phyloP scores from a whole-genome alignment of 2,797 vertebrate genomes.

The Chloroceryle amazona region DNA sequence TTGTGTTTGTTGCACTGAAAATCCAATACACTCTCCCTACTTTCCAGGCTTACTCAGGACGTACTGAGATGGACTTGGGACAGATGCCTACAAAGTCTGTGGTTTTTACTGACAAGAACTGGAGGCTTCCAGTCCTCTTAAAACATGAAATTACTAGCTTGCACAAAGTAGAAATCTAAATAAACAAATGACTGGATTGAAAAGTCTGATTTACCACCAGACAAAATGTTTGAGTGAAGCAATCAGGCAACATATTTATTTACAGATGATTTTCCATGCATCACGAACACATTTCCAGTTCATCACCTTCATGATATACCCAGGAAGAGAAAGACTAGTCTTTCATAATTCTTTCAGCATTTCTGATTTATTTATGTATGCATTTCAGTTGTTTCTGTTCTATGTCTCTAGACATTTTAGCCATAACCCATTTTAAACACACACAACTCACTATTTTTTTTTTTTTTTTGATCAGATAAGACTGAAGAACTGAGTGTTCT shows the following conservation, averaged over 20 bases:
- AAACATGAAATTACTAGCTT: background rate
- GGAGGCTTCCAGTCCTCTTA: background rate
- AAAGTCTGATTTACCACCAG: background rate
- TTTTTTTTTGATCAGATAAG: background rate
- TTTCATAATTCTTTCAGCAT: background rate
- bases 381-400: background rate
- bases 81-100: background rate
- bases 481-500: background rate
- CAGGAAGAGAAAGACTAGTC: background rate
- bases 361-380: background rate
- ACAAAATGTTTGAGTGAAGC: background rate
- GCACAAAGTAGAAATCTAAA: background rate
- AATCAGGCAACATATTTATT: background rate
- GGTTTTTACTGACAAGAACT: background rate
- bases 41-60: background rate
- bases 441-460: background rate
- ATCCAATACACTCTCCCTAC: fast-evolving
- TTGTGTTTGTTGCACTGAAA: background rate
- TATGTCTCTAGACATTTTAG: background rate
- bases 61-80: background rate
- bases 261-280: background rate
- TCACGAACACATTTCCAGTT: background rate
- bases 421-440: background rate
- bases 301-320: background rate
- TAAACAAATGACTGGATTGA: background rate